A percentile compares a stretch with the other conserved stretches of the same genome.
phyloP scores from a whole-genome alignment of 2,888 invertebrate species.

The Iphiclides podalirius region DNA sequence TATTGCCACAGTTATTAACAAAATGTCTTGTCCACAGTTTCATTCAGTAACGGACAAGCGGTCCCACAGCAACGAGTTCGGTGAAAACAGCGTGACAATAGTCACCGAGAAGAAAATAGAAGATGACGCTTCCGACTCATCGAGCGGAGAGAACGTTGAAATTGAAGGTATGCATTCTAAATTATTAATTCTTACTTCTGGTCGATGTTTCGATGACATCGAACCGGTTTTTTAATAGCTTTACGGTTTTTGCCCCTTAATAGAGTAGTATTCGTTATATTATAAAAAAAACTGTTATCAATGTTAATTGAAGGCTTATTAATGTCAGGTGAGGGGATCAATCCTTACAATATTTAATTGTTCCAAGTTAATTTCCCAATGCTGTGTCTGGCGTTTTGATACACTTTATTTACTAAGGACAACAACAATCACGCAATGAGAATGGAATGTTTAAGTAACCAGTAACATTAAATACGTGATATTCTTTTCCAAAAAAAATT shows the following conservation, averaged over 20 bases:
- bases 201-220: too few relatives aligned
- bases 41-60: constrained; percentile 72
- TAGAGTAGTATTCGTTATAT: too few relatives aligned
- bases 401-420: neutral
- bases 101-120: constrained; percentile 72
- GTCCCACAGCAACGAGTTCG: constrained; percentile 62
- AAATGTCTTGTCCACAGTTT: constrained; percentile 52
- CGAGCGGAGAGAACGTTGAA: constrained; percentile 69
- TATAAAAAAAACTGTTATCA: too few relatives aligned
- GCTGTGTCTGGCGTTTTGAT: neutral
- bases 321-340: too few relatives aligned
- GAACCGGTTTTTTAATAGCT: too few relatives aligned
- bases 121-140: constrained; percentile 59
- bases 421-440: neutral
- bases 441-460: neutral
- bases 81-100: constrained; percentile 68
- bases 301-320: too few relatives aligned
- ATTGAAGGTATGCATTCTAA: constrained; percentile 73
- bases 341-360: too few relatives aligned
- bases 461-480: neutral
- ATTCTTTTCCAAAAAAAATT: neutral
- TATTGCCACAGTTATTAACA: neutral
- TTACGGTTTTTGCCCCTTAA: too few relatives aligned
- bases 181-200: too few relatives aligned
- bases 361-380: too few relatives aligned